Base-by-base conservation (phyloP, 2,888 invertebrate genomes). In the Heteropelma amictum region DNA sequence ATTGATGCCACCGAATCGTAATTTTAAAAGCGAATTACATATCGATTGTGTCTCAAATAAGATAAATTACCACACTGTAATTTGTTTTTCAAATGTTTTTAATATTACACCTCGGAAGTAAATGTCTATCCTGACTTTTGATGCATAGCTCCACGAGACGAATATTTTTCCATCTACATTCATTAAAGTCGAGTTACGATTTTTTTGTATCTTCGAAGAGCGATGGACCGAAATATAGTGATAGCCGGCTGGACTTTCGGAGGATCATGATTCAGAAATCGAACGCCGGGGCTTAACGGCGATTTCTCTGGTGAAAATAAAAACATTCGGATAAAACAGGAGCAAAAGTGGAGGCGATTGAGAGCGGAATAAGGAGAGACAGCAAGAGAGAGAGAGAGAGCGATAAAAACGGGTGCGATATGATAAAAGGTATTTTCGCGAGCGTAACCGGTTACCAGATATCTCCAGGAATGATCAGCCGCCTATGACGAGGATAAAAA, bases 381-480 rank as follows among this genome's bases (percentile, higher is more conserved):
- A 19, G 40, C 28, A 49, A 56, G 60, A 33, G 49, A 42, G 17
- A 17, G 47, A 47, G 49, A 45, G 35, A 28, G 21, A 49, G 23
- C 14, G 17, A 38, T 21, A 33, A 42, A 42, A 8, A 14, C 26
- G 7, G 26, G 64, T 42, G 35, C 64, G 51, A 69, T 49, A 71
- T 75, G 53, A 77, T 49, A 77, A 77, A 68, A 80, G 80, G 83
- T 80, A 81, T 84, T 84, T 82, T 83, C 81, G 80, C 81, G 82
- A 85, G 83, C 82, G 82, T 85, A 86, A 85, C 83, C 81, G 83
- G 83, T 86, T 86, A 85, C 81, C 61, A 69, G 80, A 79, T 84
- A 85, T 86, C 84, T 83, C 77, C 75, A 77, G 81, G 82, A 85
- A 84, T 85, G 85, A 87, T 86, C 85, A 83, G 83, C 79, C 79